A percentile compares a stretch with the other conserved stretches of the same genome.
Evolutionary conservation across 1,140 invertebrate genomes (phyloP).

Genomic region (Riptortus pedestris): DNA sequence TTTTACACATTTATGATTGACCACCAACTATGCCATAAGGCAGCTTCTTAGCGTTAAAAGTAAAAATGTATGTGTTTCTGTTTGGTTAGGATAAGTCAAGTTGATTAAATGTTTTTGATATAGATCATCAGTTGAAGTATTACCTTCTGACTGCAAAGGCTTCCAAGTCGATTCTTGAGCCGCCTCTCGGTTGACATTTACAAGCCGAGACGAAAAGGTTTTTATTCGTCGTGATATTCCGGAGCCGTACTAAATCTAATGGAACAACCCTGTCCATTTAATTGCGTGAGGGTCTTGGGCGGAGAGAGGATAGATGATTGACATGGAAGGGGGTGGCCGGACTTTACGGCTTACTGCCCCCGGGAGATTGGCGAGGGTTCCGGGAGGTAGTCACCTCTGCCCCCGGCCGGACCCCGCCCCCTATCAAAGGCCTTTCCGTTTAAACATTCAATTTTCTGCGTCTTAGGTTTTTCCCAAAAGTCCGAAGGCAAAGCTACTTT

Average conservation of each 20-base stretch:
- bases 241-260: conserved; percentile 8
- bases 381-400: neutral
- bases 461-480: neutral
- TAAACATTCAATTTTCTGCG: neutral
- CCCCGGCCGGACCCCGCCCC: too few relatives aligned
- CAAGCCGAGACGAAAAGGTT: conserved; percentile 1
- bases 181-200: too few relatives aligned
- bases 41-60: too few relatives aligned
- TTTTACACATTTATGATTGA: too few relatives aligned
- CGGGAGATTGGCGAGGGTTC: neutral
- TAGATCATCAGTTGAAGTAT: too few relatives aligned
- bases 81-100: too few relatives aligned
- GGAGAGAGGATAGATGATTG: neutral
- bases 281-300: neutral
- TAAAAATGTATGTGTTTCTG: too few relatives aligned
- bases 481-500: too few relatives aligned
- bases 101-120: too few relatives aligned
- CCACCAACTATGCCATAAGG: too few relatives aligned
- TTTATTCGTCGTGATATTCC: neutral
- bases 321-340: neutral
- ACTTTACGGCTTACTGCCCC: neutral
- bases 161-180: too few relatives aligned
- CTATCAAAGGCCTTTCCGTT: neutral
- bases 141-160: too few relatives aligned
- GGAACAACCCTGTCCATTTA: conserved; percentile 10